These are phyloP conservation scores for Henicopernis longicauda DNA, from an alignment of 2,113 vertebrate species.

Conservation along the genomic window DNA sequence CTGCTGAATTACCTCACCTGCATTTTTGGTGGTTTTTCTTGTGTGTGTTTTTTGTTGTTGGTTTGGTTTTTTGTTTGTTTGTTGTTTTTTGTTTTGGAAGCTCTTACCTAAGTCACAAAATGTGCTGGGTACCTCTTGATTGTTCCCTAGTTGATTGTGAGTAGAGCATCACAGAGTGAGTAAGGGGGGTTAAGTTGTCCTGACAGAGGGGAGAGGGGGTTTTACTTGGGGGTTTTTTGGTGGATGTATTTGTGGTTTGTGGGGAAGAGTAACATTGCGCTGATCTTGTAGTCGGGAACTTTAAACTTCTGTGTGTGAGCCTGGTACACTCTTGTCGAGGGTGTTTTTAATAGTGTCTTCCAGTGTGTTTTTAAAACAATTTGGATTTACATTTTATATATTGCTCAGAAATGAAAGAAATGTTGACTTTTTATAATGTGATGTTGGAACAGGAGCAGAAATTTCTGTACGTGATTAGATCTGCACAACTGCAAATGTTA, in stretches of 20 bases:
- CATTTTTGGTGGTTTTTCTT: not conserved
- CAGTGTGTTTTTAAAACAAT: not conserved
- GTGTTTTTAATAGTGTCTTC: not conserved
- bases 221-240: not conserved
- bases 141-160: not conserved
- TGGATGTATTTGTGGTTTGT: not conserved
- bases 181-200: not conserved
- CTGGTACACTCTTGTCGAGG: accelerated
- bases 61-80: no score
- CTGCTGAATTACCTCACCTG: not conserved
- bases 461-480: not conserved
- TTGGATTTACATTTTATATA: not conserved
- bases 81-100: not conserved
- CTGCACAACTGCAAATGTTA: not conserved
- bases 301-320: not conserved
- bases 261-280: not conserved
- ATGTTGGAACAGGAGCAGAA: not conserved
- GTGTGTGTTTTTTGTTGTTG: not conserved
- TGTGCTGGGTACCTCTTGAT: not conserved
- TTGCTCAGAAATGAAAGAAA: not conserved
- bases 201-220: not conserved
- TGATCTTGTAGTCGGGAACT: not conserved
- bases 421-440: not conserved
- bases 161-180: not conserved
- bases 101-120: not conserved